Percentiles rank a stretch among this genome's conserved stretches.
phyloP scores from a whole-genome alignment of 2,113 vertebrate genomes.

The Psilopsiagon aurifrons region DNA sequence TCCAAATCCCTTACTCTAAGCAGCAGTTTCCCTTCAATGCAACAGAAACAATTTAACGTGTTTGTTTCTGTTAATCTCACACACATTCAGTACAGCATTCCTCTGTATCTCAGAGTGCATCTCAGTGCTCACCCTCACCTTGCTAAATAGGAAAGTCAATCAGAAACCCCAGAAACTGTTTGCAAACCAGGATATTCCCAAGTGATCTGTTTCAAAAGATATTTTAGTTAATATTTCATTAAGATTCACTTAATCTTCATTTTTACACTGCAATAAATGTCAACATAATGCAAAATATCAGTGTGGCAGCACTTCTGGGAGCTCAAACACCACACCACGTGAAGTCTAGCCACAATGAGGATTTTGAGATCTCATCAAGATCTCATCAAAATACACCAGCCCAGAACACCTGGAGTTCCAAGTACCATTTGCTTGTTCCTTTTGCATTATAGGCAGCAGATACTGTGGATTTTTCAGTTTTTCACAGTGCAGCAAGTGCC shows the following conservation, averaged over 20 bases:
- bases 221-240: background rate
- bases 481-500: background rate
- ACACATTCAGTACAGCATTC: background rate
- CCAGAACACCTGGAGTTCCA: background rate
- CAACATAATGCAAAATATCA: background rate
- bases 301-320: background rate
- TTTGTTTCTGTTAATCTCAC: background rate
- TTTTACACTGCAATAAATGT: background rate
- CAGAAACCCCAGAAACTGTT: background rate
- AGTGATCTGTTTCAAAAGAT: background rate
- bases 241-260: background rate
- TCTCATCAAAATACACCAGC: background rate
- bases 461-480: background rate
- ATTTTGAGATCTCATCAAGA: background rate
- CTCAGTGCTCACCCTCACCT: background rate
- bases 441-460: background rate
- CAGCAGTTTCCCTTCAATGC: background rate
- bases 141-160: background rate
- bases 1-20: background rate
- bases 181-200: background rate
- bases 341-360: background rate
- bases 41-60: background rate
- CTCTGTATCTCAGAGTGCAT: background rate
- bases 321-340: background rate
- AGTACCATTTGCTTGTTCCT: background rate